Base-by-base conservation (phyloP, 2,888 invertebrate genomes). In the Sarcophaga variegata region DNA sequence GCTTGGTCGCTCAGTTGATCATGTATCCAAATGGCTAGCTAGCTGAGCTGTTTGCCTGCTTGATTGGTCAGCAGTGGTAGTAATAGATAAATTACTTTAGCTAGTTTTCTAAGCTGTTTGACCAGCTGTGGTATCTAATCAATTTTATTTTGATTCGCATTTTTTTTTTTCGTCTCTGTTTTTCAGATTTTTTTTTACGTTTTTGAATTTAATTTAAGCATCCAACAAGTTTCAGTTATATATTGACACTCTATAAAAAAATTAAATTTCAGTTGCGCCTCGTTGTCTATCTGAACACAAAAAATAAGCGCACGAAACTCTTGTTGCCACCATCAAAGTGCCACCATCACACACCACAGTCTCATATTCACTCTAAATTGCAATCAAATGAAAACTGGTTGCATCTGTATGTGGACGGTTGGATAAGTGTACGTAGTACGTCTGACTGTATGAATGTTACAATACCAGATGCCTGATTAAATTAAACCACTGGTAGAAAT, bases 241-340 rank as follows among this genome's bases (percentile, higher is more conserved):
- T 25, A 66, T 86, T 79, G 72, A 71, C 71, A 82, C 70, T 71
- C 66, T 67, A 62, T 85, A 71, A 71, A 54, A 54, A 12, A 54
- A 54, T 14, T 54, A 54, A 77, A 63, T 70, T 76, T 72, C 17
- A 66, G 80, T 76, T 86, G 83, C 83, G 86, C 83, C 83, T 80
- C 20, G 63, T 76, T 83, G 86, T 86, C 86, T 86, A 76, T 83
- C 67, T 83, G 62, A 27, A 12, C 22, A 12, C 3, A 62, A 4
- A 45, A 37, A 67, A 62, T 45, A 72, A 69, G 71, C 20, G 37
- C 70, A 70, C 20, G 66, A 81, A 66, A 66, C 66, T 72, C 69
- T 60, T 83, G 72, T 83, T 86, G 67, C 80, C 83, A 80, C 76
- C 80, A 83, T 80, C 79, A 78, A 81, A 74, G 79, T 71, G 17